A percentile compares a stretch with the other conserved stretches of the same genome.
Conservation (phyloP, 92 coral and sea anemone species). For the Palythoa grandiflora region DNA sequence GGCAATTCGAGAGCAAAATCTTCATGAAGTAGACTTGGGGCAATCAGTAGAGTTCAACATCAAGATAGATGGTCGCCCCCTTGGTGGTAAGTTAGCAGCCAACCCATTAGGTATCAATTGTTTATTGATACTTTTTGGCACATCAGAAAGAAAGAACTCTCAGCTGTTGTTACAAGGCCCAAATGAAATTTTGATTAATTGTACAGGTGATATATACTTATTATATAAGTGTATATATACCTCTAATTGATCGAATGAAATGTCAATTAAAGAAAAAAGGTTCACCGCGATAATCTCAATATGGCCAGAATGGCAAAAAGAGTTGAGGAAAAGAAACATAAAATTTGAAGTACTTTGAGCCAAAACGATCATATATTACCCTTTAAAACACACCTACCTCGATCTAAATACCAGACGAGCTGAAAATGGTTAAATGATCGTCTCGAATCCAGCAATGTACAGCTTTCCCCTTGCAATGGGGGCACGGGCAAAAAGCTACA, state of each 20-base stretch:
- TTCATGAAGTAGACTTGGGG: neutral
- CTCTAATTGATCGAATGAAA: too few relatives aligned
- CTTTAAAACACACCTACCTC: neutral
- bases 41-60: conserved; percentile 30
- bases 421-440: neutral
- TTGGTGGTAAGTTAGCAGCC: conserved; percentile 6
- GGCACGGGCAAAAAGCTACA: neutral
- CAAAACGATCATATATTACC: neutral
- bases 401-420: neutral
- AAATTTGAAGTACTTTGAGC: too few relatives aligned
- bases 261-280: too few relatives aligned
- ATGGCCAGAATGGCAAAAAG: too few relatives aligned
- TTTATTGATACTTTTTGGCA: neutral
- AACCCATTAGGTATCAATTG: neutral
- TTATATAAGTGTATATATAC: too few relatives aligned
- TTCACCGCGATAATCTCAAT: too few relatives aligned
- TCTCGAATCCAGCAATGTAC: neutral
- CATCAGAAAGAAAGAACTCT: neutral
- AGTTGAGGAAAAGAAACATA: too few relatives aligned
- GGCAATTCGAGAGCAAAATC: conserved; percentile 37
- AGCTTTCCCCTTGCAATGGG: neutral
- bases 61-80: conserved; percentile 15
- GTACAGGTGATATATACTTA: neutral
- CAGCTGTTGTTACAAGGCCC: neutral
- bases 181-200: neutral